Evolutionary conservation across 2,797 vertebrate species (phyloP), one percentile per base, ranked within the genome.

Genomic region (Gila robusta): DNA sequence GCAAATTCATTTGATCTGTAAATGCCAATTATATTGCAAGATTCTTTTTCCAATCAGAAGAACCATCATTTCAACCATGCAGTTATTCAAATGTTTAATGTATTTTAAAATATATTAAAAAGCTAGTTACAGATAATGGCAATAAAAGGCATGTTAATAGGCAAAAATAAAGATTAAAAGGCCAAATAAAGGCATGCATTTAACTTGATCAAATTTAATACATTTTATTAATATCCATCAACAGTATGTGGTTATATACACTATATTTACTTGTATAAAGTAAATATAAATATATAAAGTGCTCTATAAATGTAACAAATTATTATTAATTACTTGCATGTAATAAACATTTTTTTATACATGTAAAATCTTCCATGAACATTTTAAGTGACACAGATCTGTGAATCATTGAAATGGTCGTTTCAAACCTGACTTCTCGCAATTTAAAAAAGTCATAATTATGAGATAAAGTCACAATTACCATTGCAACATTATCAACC

Each of bases 141-240:
- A 35, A 19, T 35, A 37, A 21, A 69, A 35, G 10, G 3, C 67
- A 3, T 70, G 39, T 47, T 44, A 72, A 39, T 72, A 26, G 5
- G 19, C 19, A 49, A 23, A 41, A 71, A 71, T n/a, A 16, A n/a
- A 71, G 1, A 21, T 12, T 12, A 23, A 70, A 23, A 23, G 54
- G 35, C 17, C 12, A 44, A 39, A 70, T 39, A 11, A 69, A 69
- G 17, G 4, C 35, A 70, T 37, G 23, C 21, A 16, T 72, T 44
- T 44, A 4, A 23, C 8, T 10, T n/a, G 3, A 56, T 56, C 0
- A 56, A 56, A 56, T 49, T 0, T 0, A 52, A 52, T 19, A 6
- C 1, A 17, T 52, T 19, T 47, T 16, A 6, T 26, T 16, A 26
- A 44, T 26, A 17, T 49, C 41, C 44, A 28, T 10, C 9, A 28